Base-by-base conservation (phyloP, 2,888 invertebrate genomes). In the Coecobrya sp. region DNA sequence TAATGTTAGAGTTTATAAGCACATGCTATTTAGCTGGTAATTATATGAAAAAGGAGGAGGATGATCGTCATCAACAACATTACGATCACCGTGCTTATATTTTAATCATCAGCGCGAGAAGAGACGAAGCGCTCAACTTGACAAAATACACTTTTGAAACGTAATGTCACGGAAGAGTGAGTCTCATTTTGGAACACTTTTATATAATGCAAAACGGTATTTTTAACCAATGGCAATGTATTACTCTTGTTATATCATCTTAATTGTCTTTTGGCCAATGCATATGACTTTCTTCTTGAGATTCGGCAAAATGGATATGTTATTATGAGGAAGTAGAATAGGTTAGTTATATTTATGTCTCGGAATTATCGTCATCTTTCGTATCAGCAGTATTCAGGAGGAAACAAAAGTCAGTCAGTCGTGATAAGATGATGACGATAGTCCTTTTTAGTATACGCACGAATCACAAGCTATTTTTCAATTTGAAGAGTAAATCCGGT, bases 111-210 rank as follows among this genome's bases (percentile, higher is more conserved):
- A 62, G 59, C 16, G 25, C 25, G 25, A 45, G 8, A n/a, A 42
- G 42, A 73, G 10, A 42, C 19, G 19, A 36, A 73, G 11, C 27
- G 42, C 36, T 70, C 36, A 70, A 49, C 55, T 70, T 84, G 88
- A 92, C 73, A 88, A 87, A 87, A 65, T 87, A 65, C 55, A 19
- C 82, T 82, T 82, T 68, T 87, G 84, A 89, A 89, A 73, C 36
- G 92, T 79, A 92, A 92, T 92, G 88, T 92, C 84, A 92, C 92
- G 85, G 88, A 59, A 92, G 92, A 88, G 65, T 79, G 85, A 84
- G 62, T 59, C 59, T 27, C 59, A 70, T 91, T 91, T 91, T 91
- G 91, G 91, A 91, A 86, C 85, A 22, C 52, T 59, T 45, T 85
- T 76, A 85, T 84, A 89, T 19, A 16, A 59, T 59, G 11, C 19